Conservation (phyloP, 2,797 vertebrate genomes). For the Neosilurus hyrtlii region DNA sequence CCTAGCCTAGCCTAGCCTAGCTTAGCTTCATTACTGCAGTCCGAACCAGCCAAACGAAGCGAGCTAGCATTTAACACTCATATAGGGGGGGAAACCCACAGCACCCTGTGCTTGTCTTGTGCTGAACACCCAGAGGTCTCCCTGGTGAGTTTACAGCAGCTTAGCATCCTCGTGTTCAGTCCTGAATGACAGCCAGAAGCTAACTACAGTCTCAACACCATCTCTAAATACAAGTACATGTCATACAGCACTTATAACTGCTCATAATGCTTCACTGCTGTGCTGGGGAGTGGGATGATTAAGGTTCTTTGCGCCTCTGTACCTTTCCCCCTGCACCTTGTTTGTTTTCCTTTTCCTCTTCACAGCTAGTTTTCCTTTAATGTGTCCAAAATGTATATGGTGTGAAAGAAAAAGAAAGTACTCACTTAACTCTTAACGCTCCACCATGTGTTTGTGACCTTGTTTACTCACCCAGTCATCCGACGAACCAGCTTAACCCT, state of each 20-base stretch:
- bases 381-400: not conserved
- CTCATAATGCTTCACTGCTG: not conserved
- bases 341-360: not conserved
- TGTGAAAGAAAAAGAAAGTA: not conserved
- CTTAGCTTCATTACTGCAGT: slow-evolving; percentile 42
- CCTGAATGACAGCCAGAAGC: slow-evolving; percentile 19
- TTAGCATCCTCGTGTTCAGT: slow-evolving; percentile 26
- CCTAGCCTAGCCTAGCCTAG: slow-evolving; percentile 11
- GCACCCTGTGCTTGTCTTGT: not conserved
- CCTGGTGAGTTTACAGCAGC: slow-evolving; percentile 50
- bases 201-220: not conserved
- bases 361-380: not conserved
- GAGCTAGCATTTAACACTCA: slow-evolving; percentile 15
- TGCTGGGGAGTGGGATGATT: not conserved
- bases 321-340: too few relatives aligned
- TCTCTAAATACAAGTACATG: not conserved
- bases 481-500: too few relatives aligned
- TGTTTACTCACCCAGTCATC: too few relatives aligned
- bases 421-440: too few relatives aligned
- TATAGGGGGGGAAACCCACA: too few relatives aligned
- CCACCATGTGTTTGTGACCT: too few relatives aligned
- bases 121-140: slow-evolving; percentile 14
- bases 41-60: slow-evolving; percentile 51
- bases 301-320: too few relatives aligned
- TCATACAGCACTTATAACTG: not conserved